A percentile compares a stretch with the other conserved stretches of the same genome.
Conservation (phyloP, 2,888 invertebrate species). For the Apocheima hispidaria region DNA sequence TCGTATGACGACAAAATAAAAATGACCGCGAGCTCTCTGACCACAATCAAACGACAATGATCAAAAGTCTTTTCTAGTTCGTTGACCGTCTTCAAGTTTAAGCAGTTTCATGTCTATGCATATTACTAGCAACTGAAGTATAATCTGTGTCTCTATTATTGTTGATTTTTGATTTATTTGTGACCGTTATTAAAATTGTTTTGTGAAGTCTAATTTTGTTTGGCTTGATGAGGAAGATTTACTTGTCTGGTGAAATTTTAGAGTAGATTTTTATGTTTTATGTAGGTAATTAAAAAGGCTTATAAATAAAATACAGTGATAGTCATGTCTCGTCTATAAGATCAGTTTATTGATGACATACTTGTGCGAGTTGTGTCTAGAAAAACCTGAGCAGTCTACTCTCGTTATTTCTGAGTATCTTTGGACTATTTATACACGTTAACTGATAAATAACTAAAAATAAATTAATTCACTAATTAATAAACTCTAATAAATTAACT, state of each 20-base stretch:
- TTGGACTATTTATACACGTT: too few relatives aligned
- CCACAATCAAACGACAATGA: constrained; percentile 26
- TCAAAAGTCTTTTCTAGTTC: constrained; percentile 23
- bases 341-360: too few relatives aligned
- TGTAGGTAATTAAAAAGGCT: too few relatives aligned
- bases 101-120: constrained; percentile 27
- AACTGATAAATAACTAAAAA: too few relatives aligned
- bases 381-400: too few relatives aligned
- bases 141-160: constrained; percentile 23
- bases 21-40: constrained; percentile 8
- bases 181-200: constrained; percentile 18
- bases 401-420: too few relatives aligned
- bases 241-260: neutral
- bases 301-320: too few relatives aligned
- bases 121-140: constrained; percentile 5
- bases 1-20: neutral
- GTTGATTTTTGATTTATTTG: constrained; percentile 19
- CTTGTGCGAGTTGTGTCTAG: too few relatives aligned
- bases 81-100: constrained; percentile 21
- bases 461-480: too few relatives aligned
- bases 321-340: too few relatives aligned
- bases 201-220: neutral
- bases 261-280: neutral
- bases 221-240: neutral
- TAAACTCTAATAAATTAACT: too few relatives aligned